Evolutionary conservation across 2,113 vertebrate genomes (phyloP).

Genomic region (Tympanuchus pallidicinctus): DNA sequence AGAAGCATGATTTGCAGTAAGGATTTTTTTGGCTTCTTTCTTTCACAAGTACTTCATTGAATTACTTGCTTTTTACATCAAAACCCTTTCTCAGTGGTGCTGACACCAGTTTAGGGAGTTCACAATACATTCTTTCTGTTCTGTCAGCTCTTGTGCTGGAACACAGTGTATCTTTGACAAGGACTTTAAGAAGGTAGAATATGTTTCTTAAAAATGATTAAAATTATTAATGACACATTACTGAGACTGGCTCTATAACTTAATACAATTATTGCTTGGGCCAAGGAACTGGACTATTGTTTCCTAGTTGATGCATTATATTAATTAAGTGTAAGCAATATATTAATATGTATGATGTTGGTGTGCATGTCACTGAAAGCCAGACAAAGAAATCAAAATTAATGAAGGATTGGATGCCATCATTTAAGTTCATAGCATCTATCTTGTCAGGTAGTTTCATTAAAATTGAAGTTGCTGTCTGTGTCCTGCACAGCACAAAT

Average conservation of each 20-base stretch:
- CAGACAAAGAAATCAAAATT: background rate
- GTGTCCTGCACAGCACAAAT: background rate
- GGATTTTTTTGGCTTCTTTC: background rate
- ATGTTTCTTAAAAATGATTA: background rate
- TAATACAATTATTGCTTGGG: background rate
- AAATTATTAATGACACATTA: background rate
- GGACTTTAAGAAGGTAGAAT: background rate
- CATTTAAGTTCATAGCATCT: background rate
- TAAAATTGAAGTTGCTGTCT: background rate
- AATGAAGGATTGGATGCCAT: background rate
- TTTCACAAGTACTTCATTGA: background rate
- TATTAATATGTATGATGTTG: accelerated
- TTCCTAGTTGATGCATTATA: background rate
- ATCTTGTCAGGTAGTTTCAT: background rate
- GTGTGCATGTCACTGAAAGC: background rate
- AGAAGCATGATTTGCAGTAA: background rate
- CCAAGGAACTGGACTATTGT: background rate
- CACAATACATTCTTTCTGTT: background rate
- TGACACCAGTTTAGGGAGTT: background rate
- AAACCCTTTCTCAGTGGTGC: background rate
- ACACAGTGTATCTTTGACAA: background rate
- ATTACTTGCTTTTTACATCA: background rate
- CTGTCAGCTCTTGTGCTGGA: background rate
- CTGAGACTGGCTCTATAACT: background rate
- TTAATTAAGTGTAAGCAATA: background rate